These are phyloP conservation scores for Lycodopsis pacificus DNA, from an alignment of 2,797 vertebrate species.

Conservation along the genomic window DNA sequence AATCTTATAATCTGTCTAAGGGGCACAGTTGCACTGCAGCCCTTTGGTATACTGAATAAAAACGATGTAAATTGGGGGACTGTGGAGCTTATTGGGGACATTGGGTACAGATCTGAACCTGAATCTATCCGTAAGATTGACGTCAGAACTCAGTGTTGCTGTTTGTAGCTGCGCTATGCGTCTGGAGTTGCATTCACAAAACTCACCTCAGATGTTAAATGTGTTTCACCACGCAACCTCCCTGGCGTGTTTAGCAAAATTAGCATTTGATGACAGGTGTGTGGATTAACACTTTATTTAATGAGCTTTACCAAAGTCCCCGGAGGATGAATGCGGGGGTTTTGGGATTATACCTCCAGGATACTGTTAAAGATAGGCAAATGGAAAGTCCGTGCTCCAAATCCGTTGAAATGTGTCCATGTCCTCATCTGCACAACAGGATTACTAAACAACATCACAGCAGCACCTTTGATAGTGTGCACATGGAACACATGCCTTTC, in stretches of 20 bases:
- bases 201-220: conserved; percentile 51
- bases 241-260: conserved; percentile 56
- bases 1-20: conserved; percentile 74
- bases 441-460: conserved; percentile 14
- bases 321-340: conserved; percentile 57
- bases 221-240: conserved; percentile 51
- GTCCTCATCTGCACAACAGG: conserved; percentile 37
- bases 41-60: conserved; percentile 39
- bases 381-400: conserved; percentile 51
- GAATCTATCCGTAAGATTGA: conserved; percentile 18
- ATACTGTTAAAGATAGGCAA: conserved; percentile 56
- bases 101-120: conserved; percentile 38
- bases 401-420: conserved; percentile 53
- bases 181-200: conserved; percentile 17
- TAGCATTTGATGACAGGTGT: conserved; percentile 75
- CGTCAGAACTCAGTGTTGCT: conserved; percentile 26
- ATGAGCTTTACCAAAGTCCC: conserved; percentile 66
- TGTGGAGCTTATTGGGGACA: conserved; percentile 52
- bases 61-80: conserved; percentile 18
- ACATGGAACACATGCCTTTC: conserved; percentile 12
- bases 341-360: conserved; percentile 67
- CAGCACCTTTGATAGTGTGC: conserved; percentile 9
- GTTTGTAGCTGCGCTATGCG: conserved; percentile 8
- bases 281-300: conserved; percentile 73
- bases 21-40: conserved; percentile 48